Percentiles rank a stretch among this genome's conserved stretches.
These are phyloP conservation scores for Acrossocheilus fasciatus DNA, from an alignment of 2,797 vertebrate species.

Conservation along the genomic window DNA sequence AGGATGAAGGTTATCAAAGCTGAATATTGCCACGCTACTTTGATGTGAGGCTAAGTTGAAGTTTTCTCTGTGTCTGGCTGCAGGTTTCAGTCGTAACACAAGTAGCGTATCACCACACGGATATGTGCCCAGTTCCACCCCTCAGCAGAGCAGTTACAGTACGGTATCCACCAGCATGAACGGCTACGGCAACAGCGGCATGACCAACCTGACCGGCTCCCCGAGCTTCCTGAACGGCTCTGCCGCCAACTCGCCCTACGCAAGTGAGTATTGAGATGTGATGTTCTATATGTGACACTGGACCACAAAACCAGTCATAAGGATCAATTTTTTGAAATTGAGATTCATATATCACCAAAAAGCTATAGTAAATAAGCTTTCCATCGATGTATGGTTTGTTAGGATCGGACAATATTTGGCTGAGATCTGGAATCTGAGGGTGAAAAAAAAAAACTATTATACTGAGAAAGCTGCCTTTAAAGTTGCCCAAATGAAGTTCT, in stretches of 20 bases:
- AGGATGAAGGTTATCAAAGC: background rate
- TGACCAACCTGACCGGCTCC: constrained; percentile 96
- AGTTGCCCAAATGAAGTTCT: too few species aligned
- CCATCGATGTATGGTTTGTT: too few species aligned
- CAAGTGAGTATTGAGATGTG: constrained; percentile 85
- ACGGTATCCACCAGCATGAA: constrained; percentile 98
- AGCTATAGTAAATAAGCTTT: too few species aligned
- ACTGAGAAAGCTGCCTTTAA: too few species aligned
- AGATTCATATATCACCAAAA: too few species aligned
- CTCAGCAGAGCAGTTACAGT: constrained; percentile 96
- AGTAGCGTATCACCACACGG: constrained; percentile 96
- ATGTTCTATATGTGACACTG: background rate
- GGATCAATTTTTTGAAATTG: too few species aligned
- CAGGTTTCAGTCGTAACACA: constrained; percentile 97
- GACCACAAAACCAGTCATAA: too few species aligned
- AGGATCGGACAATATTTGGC: too few species aligned
- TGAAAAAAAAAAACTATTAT: too few species aligned
- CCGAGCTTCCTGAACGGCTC: constrained; percentile 98
- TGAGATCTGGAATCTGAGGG: too few species aligned
- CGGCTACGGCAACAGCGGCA: constrained; percentile 90
- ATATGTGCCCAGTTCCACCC: constrained; percentile 97
- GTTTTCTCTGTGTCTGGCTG: background rate
- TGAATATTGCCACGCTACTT: background rate
- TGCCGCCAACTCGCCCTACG: constrained; percentile 98
- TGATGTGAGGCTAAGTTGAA: background rate